These are phyloP conservation scores for Echinometra lucunter DNA, from an alignment of 53 echinoderm and acorn worm species.

Conservation along the genomic window DNA sequence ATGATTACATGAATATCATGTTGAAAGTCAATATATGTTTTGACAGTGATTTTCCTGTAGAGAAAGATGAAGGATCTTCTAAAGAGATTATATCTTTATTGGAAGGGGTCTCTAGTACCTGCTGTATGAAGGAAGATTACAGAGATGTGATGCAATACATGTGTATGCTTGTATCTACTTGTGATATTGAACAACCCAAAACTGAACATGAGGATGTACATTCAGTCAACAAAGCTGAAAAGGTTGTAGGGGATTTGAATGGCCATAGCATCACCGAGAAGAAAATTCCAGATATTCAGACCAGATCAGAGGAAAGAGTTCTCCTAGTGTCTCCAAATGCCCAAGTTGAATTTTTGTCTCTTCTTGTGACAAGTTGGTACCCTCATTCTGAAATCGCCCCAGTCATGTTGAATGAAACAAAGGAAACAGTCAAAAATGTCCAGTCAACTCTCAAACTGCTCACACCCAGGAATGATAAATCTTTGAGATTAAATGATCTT, in stretches of 20 bases:
- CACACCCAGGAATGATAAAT: background rate
- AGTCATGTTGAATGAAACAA: background rate
- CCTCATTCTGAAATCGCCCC: slow-evolving; percentile 1
- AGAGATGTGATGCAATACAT: slow-evolving; percentile 12
- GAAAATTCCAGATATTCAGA: background rate
- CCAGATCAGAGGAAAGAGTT: background rate
- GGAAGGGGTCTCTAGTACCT: background rate
- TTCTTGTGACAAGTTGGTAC: slow-evolving; percentile 62
- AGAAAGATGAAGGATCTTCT: background rate
- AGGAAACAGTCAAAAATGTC: background rate
- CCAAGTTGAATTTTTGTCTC: slow-evolving; percentile 60
- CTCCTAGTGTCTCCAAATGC: background rate
- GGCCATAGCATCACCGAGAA: background rate
- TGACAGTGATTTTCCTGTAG: background rate
- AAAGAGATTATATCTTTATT: background rate
- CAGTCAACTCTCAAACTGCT: background rate
- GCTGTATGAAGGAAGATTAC: slow-evolving; percentile 4
- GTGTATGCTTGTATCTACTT: background rate
- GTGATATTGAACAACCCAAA: background rate
- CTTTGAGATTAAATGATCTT: background rate
- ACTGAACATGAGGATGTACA: background rate
- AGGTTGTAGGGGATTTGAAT: background rate
- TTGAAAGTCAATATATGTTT: background rate
- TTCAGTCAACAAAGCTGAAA: background rate
- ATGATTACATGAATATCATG: slow-evolving; percentile 17